Percentiles rank a stretch among this genome's conserved stretches.
Conservation (phyloP, 2,888 invertebrate genomes). For the Eupithecia centaureata region DNA sequence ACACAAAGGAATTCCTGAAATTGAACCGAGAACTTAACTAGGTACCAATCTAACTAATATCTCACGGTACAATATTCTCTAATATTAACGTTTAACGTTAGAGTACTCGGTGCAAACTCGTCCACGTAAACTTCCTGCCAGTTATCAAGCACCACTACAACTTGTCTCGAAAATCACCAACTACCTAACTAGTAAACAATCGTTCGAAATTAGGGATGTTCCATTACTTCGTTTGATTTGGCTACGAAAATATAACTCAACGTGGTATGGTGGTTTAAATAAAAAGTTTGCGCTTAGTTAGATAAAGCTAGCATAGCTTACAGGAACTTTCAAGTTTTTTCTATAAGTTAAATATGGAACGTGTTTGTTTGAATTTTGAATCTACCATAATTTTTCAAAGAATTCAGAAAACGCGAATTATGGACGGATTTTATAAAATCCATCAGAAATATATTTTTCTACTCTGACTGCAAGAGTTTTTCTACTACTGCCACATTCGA, state of each 20-base stretch:
- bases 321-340: too few relatives aligned
- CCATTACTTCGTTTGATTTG: neutral
- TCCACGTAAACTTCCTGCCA: constrained; percentile 40
- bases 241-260: neutral
- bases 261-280: too few relatives aligned
- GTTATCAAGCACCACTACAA: constrained; percentile 45
- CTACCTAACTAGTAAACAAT: constrained; percentile 64
- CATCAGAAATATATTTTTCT: too few relatives aligned
- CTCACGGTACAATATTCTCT: constrained; percentile 6
- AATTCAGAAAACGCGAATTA: too few relatives aligned
- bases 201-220: constrained; percentile 46
- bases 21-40: neutral
- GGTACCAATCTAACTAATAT: neutral
- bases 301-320: too few relatives aligned
- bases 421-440: too few relatives aligned
- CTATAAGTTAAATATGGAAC: too few relatives aligned
- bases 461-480: too few relatives aligned
- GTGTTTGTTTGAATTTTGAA: too few relatives aligned
- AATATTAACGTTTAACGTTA: constrained; percentile 22
- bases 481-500: too few relatives aligned
- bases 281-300: too few relatives aligned
- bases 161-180: constrained; percentile 56
- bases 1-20: neutral
- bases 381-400: too few relatives aligned
- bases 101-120: constrained; percentile 37